Conservation (phyloP, 2,888 invertebrate genomes). For the Trichogramma evanescens region DNA sequence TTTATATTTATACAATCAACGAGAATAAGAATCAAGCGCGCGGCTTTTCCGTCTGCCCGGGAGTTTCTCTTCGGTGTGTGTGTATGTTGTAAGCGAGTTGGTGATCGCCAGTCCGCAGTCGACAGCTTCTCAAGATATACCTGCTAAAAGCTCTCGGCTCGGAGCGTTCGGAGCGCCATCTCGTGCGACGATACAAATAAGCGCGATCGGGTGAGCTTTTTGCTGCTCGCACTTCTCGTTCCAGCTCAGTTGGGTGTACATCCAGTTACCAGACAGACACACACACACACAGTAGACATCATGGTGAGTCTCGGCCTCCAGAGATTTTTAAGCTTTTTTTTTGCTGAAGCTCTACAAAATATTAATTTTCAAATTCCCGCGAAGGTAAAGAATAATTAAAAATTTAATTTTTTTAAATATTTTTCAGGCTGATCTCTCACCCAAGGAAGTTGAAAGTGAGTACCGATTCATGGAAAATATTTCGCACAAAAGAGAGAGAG, state of each 20-base stretch:
- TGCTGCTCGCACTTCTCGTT: constrained; percentile 69
- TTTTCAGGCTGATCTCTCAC: constrained; percentile 78
- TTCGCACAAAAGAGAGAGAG: too few relatives aligned
- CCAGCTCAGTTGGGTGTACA: constrained; percentile 68
- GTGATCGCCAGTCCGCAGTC: constrained; percentile 26
- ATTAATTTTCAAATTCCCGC: background rate
- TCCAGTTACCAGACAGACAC: constrained; percentile 46
- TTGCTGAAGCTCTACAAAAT: too few relatives aligned
- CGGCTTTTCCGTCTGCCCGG: too few relatives aligned
- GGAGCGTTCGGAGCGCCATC: constrained; percentile 61
- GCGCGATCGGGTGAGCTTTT: constrained; percentile 52
- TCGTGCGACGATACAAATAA: constrained; percentile 68
- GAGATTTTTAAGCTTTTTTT: background rate
- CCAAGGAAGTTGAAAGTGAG: constrained; percentile 86
- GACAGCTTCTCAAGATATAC: constrained; percentile 35
- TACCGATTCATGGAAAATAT: constrained; percentile 38
- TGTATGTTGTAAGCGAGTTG: too few relatives aligned
- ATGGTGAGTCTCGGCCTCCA: constrained; percentile 4
- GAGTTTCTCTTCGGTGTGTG: too few relatives aligned
- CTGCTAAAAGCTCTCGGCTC: constrained; percentile 54
- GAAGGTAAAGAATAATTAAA: background rate
- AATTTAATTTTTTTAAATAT: constrained; percentile 1
- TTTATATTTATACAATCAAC: too few relatives aligned
- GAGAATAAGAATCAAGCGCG: too few relatives aligned
- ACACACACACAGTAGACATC: constrained; percentile 45